These are phyloP conservation scores for Agelas oroides DNA, from an alignment of 37 sponge, comb jelly and placozoan species.

Conservation along the genomic window DNA sequence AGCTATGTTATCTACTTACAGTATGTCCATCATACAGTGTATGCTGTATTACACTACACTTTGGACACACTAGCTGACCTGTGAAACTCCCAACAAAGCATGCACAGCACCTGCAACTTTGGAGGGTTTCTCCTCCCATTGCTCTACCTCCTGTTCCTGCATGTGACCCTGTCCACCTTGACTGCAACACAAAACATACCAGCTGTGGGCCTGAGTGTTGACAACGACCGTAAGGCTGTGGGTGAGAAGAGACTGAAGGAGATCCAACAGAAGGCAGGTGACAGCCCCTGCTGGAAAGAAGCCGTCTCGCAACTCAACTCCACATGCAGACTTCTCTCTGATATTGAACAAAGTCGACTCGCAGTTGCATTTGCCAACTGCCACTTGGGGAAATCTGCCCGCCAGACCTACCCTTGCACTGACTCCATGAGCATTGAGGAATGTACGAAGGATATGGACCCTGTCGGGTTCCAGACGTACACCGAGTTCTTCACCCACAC, in stretches of 20 bases:
- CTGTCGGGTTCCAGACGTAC: constrained; percentile 59
- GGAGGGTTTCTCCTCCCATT: too few species aligned
- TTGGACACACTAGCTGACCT: too few species aligned
- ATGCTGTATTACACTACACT: too few species aligned
- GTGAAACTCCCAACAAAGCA: too few species aligned
- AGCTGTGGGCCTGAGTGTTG: neutral
- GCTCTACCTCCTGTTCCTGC: too few species aligned
- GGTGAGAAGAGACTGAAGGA: neutral
- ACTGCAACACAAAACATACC: too few species aligned
- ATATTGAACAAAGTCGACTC: constrained; percentile 44
- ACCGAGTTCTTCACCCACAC: constrained; percentile 88
- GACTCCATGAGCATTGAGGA: constrained; percentile 37
- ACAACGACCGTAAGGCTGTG: neutral
- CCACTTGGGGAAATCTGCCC: constrained; percentile 60
- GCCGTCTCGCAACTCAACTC: constrained; percentile 46
- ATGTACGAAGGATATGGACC: constrained; percentile 70
- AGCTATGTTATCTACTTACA: too few species aligned
- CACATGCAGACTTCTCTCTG: constrained; percentile 48
- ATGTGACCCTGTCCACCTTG: too few species aligned
- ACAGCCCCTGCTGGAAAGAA: constrained; percentile 17
- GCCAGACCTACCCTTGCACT: constrained; percentile 59
- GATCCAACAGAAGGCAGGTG: neutral
- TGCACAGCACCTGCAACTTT: too few species aligned
- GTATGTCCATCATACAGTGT: too few species aligned
- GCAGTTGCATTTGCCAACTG: constrained; percentile 83